Conservation (phyloP, 1,140 invertebrate species). For the Drosophila nigromelanica region DNA sequence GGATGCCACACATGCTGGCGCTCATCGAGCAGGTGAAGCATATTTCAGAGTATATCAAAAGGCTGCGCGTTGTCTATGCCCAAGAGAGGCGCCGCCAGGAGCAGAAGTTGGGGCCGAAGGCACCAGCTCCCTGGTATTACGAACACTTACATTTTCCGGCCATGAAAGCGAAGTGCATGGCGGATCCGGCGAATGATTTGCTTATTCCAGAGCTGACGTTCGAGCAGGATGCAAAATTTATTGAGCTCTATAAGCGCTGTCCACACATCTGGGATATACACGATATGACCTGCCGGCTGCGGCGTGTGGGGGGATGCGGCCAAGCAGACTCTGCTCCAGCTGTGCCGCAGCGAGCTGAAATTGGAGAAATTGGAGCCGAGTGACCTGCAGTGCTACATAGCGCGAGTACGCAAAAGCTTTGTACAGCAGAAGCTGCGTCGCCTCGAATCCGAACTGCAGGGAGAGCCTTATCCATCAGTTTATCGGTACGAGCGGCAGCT, state of each 20-base stretch:
- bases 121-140: too few relatives aligned
- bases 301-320: slow-evolving; percentile 32
- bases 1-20: slow-evolving; percentile 19
- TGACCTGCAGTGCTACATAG: slow-evolving; percentile 29
- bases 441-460: slow-evolving; percentile 5
- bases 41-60: slow-evolving; percentile 16
- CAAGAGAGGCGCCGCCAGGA: not conserved
- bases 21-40: slow-evolving; percentile 44
- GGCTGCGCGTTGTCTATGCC: slow-evolving; percentile 17
- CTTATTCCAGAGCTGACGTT: slow-evolving; percentile 29
- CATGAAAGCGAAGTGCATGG: too few relatives aligned
- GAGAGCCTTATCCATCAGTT: not conserved
- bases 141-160: slow-evolving; percentile 2
- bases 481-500: slow-evolving; percentile 37
- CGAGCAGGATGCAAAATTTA: slow-evolving; percentile 34
- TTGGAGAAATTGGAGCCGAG: slow-evolving; percentile 14
- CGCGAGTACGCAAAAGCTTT: slow-evolving; percentile 21
- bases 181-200: not conserved
- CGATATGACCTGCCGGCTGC: slow-evolving; percentile 38
- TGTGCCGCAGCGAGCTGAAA: slow-evolving; percentile 35
- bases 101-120: too few relatives aligned
- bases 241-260: slow-evolving; percentile 43
- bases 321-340: slow-evolving; percentile 31
- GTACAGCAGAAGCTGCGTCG: slow-evolving; percentile 35
- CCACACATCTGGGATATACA: slow-evolving; percentile 40